These are phyloP conservation scores for Branchellion lobata DNA, from an alignment of 2,888 invertebrate genomes.

Conservation along the genomic window DNA sequence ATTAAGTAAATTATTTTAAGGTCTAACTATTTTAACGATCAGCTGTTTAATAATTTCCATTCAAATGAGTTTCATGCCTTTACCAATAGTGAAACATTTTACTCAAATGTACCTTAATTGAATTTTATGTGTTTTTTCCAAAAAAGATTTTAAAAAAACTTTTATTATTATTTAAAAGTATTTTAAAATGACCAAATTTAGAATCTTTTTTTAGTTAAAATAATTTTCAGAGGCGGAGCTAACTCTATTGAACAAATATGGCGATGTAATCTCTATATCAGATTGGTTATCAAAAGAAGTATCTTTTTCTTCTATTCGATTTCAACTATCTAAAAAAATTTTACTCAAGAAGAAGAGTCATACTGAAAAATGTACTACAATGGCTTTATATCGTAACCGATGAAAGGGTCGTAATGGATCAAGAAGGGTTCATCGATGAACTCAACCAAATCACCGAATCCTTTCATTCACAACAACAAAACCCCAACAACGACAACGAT, in stretches of 20 bases:
- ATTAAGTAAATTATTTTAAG: no score
- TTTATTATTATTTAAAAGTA: background rate
- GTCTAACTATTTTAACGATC: no score
- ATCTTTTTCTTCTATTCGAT: background rate
- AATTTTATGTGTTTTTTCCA: background rate
- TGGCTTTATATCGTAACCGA: background rate
- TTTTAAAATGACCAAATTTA: background rate
- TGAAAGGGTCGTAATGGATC: conserved; percentile 11
- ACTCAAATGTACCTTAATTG: no score
- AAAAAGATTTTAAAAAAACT: background rate
- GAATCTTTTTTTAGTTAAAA: conserved; percentile 16
- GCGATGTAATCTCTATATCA: conserved; percentile 12
- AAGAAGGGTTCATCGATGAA: conserved; percentile 10
- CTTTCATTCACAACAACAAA: conserved; percentile 9
- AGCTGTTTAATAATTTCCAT: no score
- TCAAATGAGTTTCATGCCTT: no score
- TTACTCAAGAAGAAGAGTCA: background rate
- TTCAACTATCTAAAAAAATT: background rate
- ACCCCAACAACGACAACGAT: background rate
- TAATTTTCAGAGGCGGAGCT: conserved; percentile 22
- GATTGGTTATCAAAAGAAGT: background rate
- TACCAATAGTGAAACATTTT: no score
- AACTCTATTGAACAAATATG: background rate
- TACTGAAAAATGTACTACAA: background rate
- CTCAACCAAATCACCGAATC: conserved; percentile 6